phyloP scores from a whole-genome alignment of 2,888 invertebrate genomes.

The Cephus rjabovi region DNA sequence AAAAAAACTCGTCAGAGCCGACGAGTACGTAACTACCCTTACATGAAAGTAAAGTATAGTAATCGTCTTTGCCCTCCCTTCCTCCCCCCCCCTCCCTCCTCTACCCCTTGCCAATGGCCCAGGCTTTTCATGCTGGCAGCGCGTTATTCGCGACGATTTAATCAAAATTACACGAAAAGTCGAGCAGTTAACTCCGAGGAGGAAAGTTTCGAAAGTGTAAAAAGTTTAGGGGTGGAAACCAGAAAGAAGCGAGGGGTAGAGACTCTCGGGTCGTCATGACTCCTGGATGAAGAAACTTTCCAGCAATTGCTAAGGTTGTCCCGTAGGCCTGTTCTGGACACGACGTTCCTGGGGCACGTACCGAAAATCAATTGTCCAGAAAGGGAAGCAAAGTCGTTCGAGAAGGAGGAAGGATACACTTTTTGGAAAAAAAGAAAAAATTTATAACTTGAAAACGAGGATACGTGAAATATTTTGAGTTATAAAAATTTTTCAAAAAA shows the following conservation, averaged over 20 bases:
- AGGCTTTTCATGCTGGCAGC: background rate
- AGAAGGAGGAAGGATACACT: background rate
- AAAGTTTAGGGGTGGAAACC: slow-evolving; percentile 17
- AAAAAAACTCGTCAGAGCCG: background rate
- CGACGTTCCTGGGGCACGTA: slow-evolving; percentile 11
- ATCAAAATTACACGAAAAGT: slow-evolving; percentile 31
- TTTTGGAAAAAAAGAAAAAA: too few species aligned
- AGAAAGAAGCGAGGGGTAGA: slow-evolving; percentile 9
- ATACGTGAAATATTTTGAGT: too few species aligned
- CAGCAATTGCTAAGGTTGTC: slow-evolving; percentile 21
- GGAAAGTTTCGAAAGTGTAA: slow-evolving; percentile 16
- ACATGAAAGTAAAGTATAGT: too few species aligned
- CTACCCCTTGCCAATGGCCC: too few species aligned
- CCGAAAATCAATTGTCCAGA: slow-evolving; percentile 23
- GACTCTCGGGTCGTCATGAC: background rate
- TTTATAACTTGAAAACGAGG: too few species aligned
- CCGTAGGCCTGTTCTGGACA: slow-evolving; percentile 28
- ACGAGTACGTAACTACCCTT: too few species aligned
- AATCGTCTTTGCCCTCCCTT: too few species aligned
- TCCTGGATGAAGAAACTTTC: slow-evolving; percentile 31
- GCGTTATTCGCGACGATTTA: slow-evolving; percentile 27
- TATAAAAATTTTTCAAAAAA: too few species aligned
- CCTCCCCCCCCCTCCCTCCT: too few species aligned
- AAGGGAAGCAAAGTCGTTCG: too few species aligned
- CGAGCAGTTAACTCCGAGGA: slow-evolving; percentile 7